Evolutionary conservation across 2,797 vertebrate genomes (phyloP), one percentile per base, ranked within the genome.

Genomic region (Carduelis carduelis): DNA sequence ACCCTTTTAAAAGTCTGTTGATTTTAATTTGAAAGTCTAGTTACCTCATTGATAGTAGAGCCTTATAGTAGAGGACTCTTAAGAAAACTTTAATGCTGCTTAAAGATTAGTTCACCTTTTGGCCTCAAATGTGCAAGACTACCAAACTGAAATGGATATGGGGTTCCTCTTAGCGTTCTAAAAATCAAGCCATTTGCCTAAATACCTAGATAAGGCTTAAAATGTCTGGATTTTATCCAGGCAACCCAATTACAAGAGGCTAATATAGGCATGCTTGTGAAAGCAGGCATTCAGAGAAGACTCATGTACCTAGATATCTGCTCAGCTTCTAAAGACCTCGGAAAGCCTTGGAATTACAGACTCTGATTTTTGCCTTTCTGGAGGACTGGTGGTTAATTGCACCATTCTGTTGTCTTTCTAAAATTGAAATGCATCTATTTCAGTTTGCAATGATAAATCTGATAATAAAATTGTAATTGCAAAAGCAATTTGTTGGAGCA

Each of bases 401-500:
- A 66, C 63, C 41, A 37, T 84, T 88, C 69, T 93, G 76, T 93
- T 95, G 44, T 86, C 85, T 84, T 93, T 86, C 72, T 86, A 43
- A 93, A 96, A 91, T n/a, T 88, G 87, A 93, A 95, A 84, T 88
- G 56, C 76, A 77, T 94, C 47, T 89, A 86, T 88, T 94, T 95
- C 79, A 79, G 72, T 94, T 96, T 97, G 74, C 8, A 12, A 72
- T 94, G 92, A 94, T 94, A 95, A 94, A 95, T 96, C 80, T 32
- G 37, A 91, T 95, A 90, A 95, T 96, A 96, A 96, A 96, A 91
- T 74, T 72, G 57, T 96, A 96, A 97, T 96, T 96, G 89, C 83
- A 91, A 81, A 91, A 89, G 61, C 87, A 95, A 93, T 94, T 96
- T 94, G 85, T 91, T 5, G 80, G 70, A 79, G 86, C 80, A 90